Base-by-base conservation (phyloP, 1,140 invertebrate species). In the Cyclargus thomasi region DNA sequence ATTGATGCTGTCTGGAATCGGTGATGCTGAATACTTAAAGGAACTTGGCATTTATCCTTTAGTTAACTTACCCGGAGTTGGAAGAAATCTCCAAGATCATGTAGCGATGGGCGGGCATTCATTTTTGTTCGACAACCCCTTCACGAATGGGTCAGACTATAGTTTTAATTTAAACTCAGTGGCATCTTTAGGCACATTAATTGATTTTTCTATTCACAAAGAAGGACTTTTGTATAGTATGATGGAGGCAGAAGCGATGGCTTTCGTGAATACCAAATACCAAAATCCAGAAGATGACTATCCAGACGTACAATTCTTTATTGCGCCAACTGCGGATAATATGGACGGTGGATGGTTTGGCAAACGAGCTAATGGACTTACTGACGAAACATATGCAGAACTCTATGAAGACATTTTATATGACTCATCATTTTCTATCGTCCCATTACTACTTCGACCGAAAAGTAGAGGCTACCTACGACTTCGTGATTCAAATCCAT, bases 41-140 rank as follows among this genome's bases (percentile, higher is more conserved):
- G 86, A 93, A 65, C 72, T 93, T 8, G 91, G 92, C n/a, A 94
- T 96, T 18, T 74, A 81, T 65, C 78, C 85, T 1, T 76, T 92
- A 63, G 78, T 91, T 1, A 84, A 95, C 79, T 82, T 94, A 36
- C 94, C 95, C 0, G 95, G 95, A 0, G 96, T 97, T 0, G 97
- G 97, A 0, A 80, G 92, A 67, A 97, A 97, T 89, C 88, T 97
- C 5, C 95, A 95, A 82, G 95, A 96, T 83, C 95, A 96, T 75
- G 91, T 95, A 0, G 94, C 94, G 0, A 93, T 95, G 70, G 91
- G 92, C 17, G 92, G 92, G 0, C 90, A 93, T 70, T 92, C 88
- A 0, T 95, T 93, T 72, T 77, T 94, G 1, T 91, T 93, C 53
- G 77, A 88, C 16, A 88, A 93, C 63, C 88, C 88, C 7, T 82